Base-by-base conservation (phyloP, 2,797 vertebrate genomes). In the Alfaro cultratus region DNA sequence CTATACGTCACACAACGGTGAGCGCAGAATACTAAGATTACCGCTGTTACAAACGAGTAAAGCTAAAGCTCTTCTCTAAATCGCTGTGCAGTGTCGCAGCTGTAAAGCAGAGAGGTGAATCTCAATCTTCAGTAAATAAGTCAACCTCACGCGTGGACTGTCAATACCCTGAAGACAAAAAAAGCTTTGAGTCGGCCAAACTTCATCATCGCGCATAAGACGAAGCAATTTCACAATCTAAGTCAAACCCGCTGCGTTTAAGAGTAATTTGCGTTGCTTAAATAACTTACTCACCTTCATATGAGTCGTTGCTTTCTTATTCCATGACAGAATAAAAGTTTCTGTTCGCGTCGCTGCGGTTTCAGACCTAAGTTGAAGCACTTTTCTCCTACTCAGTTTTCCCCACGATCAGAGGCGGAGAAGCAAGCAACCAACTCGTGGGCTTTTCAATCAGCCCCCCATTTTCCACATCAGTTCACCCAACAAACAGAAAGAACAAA, bases 221-320 rank as follows among this genome's bases (percentile, higher is more conserved):
- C 47, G n/a, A 62, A 62, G 6, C 16, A 15, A 21, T 5, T 55
- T 7, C 10, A 39, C 62, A 39, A 68, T 41, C 36, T 1, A n/a
- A 46, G 45, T 13, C 29, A 60, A 46, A 2, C 15, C 23, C 39
- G 41, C 57, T 23, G 39, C 11, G 36, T 29, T 46, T 67, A 9
- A 23, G 18, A 10, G 7, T 39, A 39, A 21, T 23, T 39, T 39
- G 1, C 18, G 23, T 36, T 5, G 16, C 9, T 41, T 68, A 23
- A 5, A 26, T 36, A 15, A 9, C 78, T 53, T 9, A 83, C 89
- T 92, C 85, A 91, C 91, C 90, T 78, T 12, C 1, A 1, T 41
- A 8, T 2, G 13, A 26, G 31, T n/a, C 57, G 39, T 64, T n/a
- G 51, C 43, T 64, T 46, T 68, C 75, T 72, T 70, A 11, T 74